Base-by-base conservation (phyloP, 1,140 invertebrate genomes). In the Psix sp. region DNA sequence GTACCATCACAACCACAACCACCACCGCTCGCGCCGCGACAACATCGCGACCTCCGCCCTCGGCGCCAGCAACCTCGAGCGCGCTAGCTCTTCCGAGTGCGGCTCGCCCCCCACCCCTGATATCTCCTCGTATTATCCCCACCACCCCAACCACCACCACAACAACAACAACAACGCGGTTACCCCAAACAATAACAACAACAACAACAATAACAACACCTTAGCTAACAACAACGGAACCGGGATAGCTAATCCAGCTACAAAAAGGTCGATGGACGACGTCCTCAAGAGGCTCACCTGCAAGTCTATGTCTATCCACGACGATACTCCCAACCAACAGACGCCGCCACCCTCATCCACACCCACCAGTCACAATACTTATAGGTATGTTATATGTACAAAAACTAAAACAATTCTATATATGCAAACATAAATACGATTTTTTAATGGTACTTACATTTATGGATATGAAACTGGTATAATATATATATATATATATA, bases 201-300 rank as follows among this genome's bases (percentile, higher is more conserved):
- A 35, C 11, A 35, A 14, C 33, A 89, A 90, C 77, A 90, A 86
- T 60, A 85, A 77, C 76, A 84, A 76, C 56, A 84, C 76, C n/a
- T n/a, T n/a, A n/a, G n/a, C n/a, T 39, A 81, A 80, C 26, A 82
- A 77, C 43, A 82, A 82, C 76, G 80, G 80, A 4, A 78, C 78
- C 5, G 74, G 76, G 13, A 59, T 76, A 0, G 56, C 74, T 5
- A 68, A 79, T 1, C 66, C 77, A 0, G 83, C 77, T 5, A 88
- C 89, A 59, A 90, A 92, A 81, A 86, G 92, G 77, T 92, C 93
- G n/a, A 94, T 95, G 93, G 93, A 95, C 88, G 93, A 95, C 87
- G 93, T 95, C 4, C 88, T 95, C n/a, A 94, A 94, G 83, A 89
- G 92, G 80, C 87, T 95, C 73, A 94, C 93, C 43, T 93, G 93